phyloP scores from a whole-genome alignment of 2,888 invertebrate genomes.

The Lomographa bimaculata region DNA sequence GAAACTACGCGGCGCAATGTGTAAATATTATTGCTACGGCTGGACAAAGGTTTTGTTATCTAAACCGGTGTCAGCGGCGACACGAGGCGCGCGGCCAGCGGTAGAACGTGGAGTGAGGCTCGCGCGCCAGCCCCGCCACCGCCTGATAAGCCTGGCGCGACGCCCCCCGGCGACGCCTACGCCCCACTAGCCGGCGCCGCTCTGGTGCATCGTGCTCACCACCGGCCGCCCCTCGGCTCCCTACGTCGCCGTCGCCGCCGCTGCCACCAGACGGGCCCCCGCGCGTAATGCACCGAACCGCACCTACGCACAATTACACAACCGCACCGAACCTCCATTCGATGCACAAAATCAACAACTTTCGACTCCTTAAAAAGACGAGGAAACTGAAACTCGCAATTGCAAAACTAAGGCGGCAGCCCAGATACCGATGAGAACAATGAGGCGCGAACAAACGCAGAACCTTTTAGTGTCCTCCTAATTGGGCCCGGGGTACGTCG shows the following conservation, averaged over 20 bases:
- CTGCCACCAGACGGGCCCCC: constrained; percentile 70
- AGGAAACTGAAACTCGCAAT: constrained; percentile 60
- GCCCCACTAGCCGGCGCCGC: constrained; percentile 75
- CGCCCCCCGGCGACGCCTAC: constrained; percentile 83
- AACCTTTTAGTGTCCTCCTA: constrained; percentile 77
- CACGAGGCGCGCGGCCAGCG: constrained; percentile 74
- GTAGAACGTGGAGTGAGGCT: constrained; percentile 77
- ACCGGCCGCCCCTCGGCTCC: constrained; percentile 72
- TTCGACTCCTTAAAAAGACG: constrained; percentile 79
- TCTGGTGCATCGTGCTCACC: constrained; percentile 73
- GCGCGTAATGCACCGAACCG: constrained; percentile 64
- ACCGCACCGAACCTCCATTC: constrained; percentile 50
- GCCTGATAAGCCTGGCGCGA: constrained; percentile 83
- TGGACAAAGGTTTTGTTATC: constrained; percentile 83
- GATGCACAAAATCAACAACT: constrained; percentile 71
- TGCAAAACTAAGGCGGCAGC: constrained; percentile 68
- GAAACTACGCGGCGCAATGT: constrained; percentile 70
- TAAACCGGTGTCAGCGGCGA: constrained; percentile 74
- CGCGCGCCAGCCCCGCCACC: constrained; percentile 80
- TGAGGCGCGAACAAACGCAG: constrained; percentile 68
- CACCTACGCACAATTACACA: constrained; percentile 78
- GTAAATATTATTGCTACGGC: constrained; percentile 79
- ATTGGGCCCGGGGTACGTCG: constrained; percentile 68
- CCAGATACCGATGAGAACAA: constrained; percentile 75
- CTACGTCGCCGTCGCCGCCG: constrained; percentile 46